These are phyloP conservation scores for Ornithorhynchus anatinus DNA, from an alignment of 2,113 vertebrate species.

Conservation along the genomic window DNA sequence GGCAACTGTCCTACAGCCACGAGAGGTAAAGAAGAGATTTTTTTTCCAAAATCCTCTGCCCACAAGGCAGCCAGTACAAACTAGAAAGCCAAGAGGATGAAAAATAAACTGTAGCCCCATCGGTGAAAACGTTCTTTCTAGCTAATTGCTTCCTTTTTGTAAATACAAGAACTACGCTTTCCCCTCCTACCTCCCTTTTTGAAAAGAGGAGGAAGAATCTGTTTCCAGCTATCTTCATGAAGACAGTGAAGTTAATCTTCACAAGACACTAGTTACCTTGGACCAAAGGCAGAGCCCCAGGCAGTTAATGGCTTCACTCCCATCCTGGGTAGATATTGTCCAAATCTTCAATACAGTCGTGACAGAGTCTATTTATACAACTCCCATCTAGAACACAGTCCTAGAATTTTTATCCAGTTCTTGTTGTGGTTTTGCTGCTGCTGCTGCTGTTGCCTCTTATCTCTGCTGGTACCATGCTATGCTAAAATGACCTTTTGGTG, in stretches of 20 bases:
- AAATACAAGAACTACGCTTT: slow-evolving; percentile 44
- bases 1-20: slow-evolving; percentile 47
- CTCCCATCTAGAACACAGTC: slow-evolving; percentile 48
- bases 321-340: slow-evolving; percentile 44
- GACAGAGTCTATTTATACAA: slow-evolving; percentile 60
- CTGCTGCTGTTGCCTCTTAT: slow-evolving; percentile 48
- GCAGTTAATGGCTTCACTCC: slow-evolving; percentile 37
- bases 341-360: slow-evolving; percentile 35
- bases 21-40: slow-evolving; percentile 13
- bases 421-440: slow-evolving; percentile 38
- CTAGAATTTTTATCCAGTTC: slow-evolving; percentile 43
- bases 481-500: slow-evolving; percentile 38
- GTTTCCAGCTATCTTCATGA: neutral
- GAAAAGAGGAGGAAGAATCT: slow-evolving; percentile 23
- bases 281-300: slow-evolving; percentile 44
- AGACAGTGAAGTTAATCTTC: slow-evolving; percentile 19
- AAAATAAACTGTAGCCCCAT: slow-evolving; percentile 12
- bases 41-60: slow-evolving; percentile 11
- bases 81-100: slow-evolving; percentile 19
- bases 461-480: slow-evolving; percentile 44
- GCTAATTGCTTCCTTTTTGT: slow-evolving; percentile 29
- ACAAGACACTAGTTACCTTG: slow-evolving; percentile 49
- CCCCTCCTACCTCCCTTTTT: too few relatives aligned
- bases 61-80: neutral
- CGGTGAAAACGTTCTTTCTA: slow-evolving; percentile 27